Evolutionary conservation across 2,113 vertebrate species (phyloP), one percentile per base, ranked within the genome.

Genomic region (Aspiorhynchus laticeps): DNA sequence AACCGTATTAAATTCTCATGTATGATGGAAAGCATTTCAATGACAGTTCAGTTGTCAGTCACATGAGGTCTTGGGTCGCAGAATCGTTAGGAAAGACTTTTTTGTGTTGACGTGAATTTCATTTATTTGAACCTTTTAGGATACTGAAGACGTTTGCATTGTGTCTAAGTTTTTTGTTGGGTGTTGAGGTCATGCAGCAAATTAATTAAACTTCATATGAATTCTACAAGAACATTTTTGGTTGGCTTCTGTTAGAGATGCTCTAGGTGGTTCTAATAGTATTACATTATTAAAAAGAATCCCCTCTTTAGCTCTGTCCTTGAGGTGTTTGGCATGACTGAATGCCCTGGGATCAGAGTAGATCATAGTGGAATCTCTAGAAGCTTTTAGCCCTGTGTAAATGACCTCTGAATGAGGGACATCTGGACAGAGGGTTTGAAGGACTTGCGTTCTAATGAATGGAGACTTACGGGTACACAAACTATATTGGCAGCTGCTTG

Each of bases 1-100:
- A 61, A 63, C 79, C 33, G 38, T 85, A 86, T 91, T 90, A 87
- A 73, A 77, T 91, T 89, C 86, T 75, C 61, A 81, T 91, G 85
- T 86, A 88, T 85, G 88, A 88, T 88, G 83, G 65, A 85, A 69
- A 77, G 84, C 75, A 63, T 74, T 90, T 88, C 87, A n/a, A 48
- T 28, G 33, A 3, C 53, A 38, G 59, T 19, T n/a, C 10, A 28
- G 1, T 87, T 43, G 38, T 7, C 33, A 24, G 56, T n/a, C 56
- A 3, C 21, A 24, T 11, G 14, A 26, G 33, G 28, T 69, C 17
- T n/a, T n/a, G 46, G 5, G 7, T 26, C 7, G 36, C 61, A 82
- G 15, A 67, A 46, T 31, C 15, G 0, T 67, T 41, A 9, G 33
- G 31, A 63, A 80, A 59, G 3, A 38, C 10, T 38, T 61, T 61